Percentiles rank a stretch among this genome's conserved stretches.
These are phyloP conservation scores for Rhipidura dahli DNA, from an alignment of 2,113 vertebrate species.

Conservation along the genomic window DNA sequence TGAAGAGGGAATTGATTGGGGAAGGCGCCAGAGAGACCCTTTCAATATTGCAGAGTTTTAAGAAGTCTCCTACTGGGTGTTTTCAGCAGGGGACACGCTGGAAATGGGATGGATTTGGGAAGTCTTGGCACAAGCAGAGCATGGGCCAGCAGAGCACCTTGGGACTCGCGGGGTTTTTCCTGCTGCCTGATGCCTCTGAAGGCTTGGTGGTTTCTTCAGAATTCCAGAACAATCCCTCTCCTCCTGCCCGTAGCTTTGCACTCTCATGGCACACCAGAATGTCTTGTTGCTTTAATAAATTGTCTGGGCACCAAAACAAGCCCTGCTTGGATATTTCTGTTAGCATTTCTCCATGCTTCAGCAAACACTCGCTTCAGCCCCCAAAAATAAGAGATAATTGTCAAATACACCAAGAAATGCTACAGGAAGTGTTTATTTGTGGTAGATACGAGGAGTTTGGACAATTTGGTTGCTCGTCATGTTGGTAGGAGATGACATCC, in stretches of 20 bases:
- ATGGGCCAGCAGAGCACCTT: background rate
- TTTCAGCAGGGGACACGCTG: background rate
- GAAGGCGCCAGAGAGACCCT: rapidly evolving
- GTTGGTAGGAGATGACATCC: background rate
- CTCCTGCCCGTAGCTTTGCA: background rate
- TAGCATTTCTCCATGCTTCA: background rate
- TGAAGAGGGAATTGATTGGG: background rate
- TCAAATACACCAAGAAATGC: background rate
- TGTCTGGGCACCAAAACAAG: background rate
- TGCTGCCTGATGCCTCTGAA: background rate
- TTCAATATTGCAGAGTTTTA: background rate
- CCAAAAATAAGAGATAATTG: background rate
- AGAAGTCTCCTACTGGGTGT: background rate
- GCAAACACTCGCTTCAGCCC: background rate
- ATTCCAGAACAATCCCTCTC: background rate
- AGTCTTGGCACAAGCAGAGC: background rate
- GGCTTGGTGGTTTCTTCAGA: background rate
- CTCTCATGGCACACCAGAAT: background rate
- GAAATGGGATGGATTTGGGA: background rate
- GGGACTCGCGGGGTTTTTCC: background rate
- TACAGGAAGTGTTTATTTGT: background rate
- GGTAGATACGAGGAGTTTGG: background rate
- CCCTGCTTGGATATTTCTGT: background rate
- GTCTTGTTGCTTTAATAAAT: conserved; percentile 27
- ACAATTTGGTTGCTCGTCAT: background rate